phyloP scores from a whole-genome alignment of 1,140 invertebrate genomes.

The roundworm (Caenorhabditis elegans) region DNA sequence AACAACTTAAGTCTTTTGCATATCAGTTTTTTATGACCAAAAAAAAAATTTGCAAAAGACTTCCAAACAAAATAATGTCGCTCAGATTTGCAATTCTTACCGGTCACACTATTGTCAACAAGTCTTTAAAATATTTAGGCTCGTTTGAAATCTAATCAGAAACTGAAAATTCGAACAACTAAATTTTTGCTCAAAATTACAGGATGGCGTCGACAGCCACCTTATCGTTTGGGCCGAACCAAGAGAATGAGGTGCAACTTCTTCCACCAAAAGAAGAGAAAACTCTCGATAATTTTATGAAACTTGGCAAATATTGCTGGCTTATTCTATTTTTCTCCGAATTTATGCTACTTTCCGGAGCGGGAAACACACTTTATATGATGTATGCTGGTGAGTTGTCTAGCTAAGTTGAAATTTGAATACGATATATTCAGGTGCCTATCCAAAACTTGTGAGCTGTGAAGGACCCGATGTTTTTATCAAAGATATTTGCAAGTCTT shows the following conservation, averaged over 20 bases:
- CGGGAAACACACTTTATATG: conserved; percentile 31
- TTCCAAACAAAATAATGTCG: too few species aligned
- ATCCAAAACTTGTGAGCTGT: background rate
- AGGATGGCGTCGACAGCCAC: conserved; percentile 6
- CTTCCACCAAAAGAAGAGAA: background rate
- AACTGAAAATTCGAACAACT: background rate
- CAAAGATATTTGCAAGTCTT: background rate
- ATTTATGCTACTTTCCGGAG: conserved; percentile 28
- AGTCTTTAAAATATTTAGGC: too few species aligned
- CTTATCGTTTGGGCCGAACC: background rate
- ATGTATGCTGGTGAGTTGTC: conserved; percentile 30
- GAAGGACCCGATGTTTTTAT: background rate
- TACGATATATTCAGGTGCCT: background rate
- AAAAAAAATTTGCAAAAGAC: too few species aligned
- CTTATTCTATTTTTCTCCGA: conserved; percentile 34
- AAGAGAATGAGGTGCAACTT: background rate
- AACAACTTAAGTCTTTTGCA: too few species aligned
- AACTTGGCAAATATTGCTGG: conserved; percentile 20
- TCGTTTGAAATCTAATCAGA: too few species aligned
- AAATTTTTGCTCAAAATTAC: too few species aligned
- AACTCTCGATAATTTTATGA: conserved; percentile 28
- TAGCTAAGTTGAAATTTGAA: background rate
- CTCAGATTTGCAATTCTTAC: too few species aligned
- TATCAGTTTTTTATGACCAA: too few species aligned
- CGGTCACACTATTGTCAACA: too few species aligned